Conservation (phyloP, 2,888 invertebrate genomes). For the Actias luna region DNA sequence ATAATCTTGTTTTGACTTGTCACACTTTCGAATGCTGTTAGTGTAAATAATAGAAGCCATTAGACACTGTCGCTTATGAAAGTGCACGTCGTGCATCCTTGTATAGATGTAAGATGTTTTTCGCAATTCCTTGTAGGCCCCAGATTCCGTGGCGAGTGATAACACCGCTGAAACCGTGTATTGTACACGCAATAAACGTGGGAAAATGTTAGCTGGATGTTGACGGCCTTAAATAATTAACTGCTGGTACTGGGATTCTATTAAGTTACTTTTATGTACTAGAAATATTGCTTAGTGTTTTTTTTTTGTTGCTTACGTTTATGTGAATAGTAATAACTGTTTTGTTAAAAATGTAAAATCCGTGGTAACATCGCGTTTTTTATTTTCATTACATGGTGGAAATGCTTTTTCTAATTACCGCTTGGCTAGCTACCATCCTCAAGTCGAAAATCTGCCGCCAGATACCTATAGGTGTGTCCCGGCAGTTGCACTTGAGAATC, state of each 20-base stretch:
- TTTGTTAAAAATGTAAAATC: too few relatives aligned
- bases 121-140: slow-evolving; percentile 32
- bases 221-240: slow-evolving; percentile 39
- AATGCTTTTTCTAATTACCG: too few relatives aligned
- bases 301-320: too few relatives aligned
- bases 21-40: slow-evolving; percentile 12
- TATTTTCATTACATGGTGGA: too few relatives aligned
- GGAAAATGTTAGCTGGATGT: slow-evolving; percentile 52
- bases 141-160: slow-evolving; percentile 34
- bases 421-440: too few relatives aligned
- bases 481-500: too few relatives aligned
- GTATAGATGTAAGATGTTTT: slow-evolving; percentile 32
- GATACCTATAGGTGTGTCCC: too few relatives aligned
- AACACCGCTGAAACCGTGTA: slow-evolving; percentile 29
- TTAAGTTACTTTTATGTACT: slow-evolving; percentile 12
- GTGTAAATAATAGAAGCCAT: background rate
- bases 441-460: too few relatives aligned
- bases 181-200: slow-evolving; percentile 48
- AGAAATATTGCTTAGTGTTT: background rate
- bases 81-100: background rate
- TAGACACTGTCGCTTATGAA: slow-evolving; percentile 1
- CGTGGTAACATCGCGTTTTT: too few relatives aligned
- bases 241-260: slow-evolving; percentile 21
- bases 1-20: background rate
- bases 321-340: too few relatives aligned